Evolutionary conservation across 1,140 invertebrate genomes (phyloP).

Genomic region (Habropoda laboriosa): DNA sequence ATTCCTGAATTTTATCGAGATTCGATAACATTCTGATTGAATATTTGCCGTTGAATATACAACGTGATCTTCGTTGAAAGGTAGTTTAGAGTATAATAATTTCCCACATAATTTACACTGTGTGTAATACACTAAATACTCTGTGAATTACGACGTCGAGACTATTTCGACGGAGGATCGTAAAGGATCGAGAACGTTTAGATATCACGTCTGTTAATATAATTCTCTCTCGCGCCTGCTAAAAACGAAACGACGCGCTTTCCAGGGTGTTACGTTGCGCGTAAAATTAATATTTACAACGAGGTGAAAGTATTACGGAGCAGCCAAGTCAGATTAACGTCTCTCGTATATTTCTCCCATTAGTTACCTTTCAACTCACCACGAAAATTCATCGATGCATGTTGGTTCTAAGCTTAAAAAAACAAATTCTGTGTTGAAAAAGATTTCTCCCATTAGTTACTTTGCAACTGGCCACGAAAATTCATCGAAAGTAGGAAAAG

Average conservation of each 20-base stretch:
- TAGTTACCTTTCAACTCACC: too few species aligned
- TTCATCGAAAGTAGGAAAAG: too few species aligned
- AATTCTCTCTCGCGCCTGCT: neutral
- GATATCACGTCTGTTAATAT: neutral
- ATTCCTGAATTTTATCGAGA: too few species aligned
- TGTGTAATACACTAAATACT: neutral
- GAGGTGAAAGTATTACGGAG: slow-evolving; percentile 21
- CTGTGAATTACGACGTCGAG: neutral
- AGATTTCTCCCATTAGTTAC: too few species aligned
- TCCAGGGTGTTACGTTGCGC: slow-evolving; percentile 12
- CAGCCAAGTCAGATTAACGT: neutral
- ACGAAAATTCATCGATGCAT: too few species aligned
- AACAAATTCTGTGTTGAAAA: too few species aligned
- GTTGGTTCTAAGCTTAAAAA: too few species aligned
- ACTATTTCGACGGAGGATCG: neutral
- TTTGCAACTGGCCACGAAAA: too few species aligned
- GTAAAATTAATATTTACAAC: slow-evolving; percentile 40
- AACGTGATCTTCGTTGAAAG: too few species aligned
- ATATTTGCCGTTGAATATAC: neutral
- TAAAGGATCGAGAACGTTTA: neutral
- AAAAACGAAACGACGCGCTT: neutral
- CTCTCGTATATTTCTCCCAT: too few species aligned
- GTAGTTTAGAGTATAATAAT: neutral
- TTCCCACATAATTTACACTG: neutral
- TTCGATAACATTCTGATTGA: neutral